Base-by-base conservation (phyloP, 2,113 vertebrate genomes). In the Phoenicopterus ruber region DNA sequence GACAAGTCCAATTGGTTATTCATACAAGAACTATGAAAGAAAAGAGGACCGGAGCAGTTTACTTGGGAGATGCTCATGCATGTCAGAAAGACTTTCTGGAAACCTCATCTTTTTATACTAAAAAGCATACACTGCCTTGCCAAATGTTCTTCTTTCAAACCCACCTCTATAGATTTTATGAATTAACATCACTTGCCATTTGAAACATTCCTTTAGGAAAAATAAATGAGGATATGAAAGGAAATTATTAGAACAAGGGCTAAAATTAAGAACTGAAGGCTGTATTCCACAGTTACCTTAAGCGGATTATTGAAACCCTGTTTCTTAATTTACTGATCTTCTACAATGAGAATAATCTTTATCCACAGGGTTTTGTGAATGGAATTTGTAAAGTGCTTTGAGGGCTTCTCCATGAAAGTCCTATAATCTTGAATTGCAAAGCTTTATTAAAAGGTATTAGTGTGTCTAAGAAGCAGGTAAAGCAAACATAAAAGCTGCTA, bases 291-390 rank as follows among this genome's bases (percentile, higher is more conserved):
- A 58, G 92, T 93, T 70, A 58, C 36, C 47, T 59, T 94, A 94
- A 86, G 94, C 12, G 1, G 95, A 87, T 96, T 97, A 93, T 31
- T 58, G 73, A 95, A 94, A 76, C 61, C n/a, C 66, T 63, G 46
- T 67, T 94, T 92, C 83, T 96, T 91, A 94, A 86, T 79, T 92
- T 88, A 81, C 86, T 92, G 86, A 79, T 96, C 57, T 79, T 95
- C 77, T 93, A 62, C 91, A 94, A 61, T 69, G 12, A 91, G 73
- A 73, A 94, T 95, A 94, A 97, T 95, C 91, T 92, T 91, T 94
- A 93, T 82, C 77, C 91, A 66, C 66, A 70, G 77, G 73, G 46
- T 90, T 96, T 94, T 96, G 78, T 97, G 93, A 97, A 94, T 85
- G 91, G 91, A 94, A 96, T 97, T 94, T 89, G 40, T 76, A 47